phyloP scores from a whole-genome alignment of 2,113 vertebrate species.

The Sminthopsis crassicaudata region DNA sequence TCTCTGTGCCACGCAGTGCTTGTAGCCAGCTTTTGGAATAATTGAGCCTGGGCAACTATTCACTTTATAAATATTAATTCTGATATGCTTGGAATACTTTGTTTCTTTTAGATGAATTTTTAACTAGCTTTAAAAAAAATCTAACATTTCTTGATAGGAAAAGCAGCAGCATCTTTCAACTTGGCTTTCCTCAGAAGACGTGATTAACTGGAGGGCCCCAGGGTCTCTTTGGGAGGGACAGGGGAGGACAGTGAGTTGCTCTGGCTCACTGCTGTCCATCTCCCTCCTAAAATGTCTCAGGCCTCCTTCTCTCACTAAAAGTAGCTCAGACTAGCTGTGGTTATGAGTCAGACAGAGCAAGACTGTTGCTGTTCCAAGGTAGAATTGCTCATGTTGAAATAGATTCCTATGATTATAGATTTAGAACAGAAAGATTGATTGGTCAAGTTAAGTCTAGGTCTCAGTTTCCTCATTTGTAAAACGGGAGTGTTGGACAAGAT shows the following conservation, averaged over 20 bases:
- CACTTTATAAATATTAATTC: conserved; percentile 87
- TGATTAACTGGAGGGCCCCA: background rate
- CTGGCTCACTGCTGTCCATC: background rate
- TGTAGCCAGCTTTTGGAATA: conserved; percentile 78
- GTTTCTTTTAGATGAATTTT: conserved; percentile 84
- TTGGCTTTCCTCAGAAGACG: conserved; percentile 16
- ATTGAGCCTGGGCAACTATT: conserved; percentile 83
- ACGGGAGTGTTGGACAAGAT: background rate
- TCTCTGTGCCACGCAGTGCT: conserved; percentile 61
- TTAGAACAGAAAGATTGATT: background rate
- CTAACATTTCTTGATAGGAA: conserved; percentile 73
- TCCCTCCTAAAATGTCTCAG: background rate
- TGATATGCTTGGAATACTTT: conserved; percentile 82
- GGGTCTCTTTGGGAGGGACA: background rate
- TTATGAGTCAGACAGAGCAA: background rate
- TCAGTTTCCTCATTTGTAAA: background rate
- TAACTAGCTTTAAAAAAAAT: conserved; percentile 80
- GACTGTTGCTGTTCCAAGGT: background rate
- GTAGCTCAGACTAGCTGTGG: background rate
- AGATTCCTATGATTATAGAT: background rate
- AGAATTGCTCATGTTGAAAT: background rate
- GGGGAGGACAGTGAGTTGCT: background rate
- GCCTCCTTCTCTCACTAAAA: background rate
- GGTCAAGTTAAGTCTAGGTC: background rate
- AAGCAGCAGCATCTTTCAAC: conserved; percentile 62